Base-by-base conservation (phyloP, 2,797 vertebrate genomes). In the Triplophysa yarkandensis region DNA sequence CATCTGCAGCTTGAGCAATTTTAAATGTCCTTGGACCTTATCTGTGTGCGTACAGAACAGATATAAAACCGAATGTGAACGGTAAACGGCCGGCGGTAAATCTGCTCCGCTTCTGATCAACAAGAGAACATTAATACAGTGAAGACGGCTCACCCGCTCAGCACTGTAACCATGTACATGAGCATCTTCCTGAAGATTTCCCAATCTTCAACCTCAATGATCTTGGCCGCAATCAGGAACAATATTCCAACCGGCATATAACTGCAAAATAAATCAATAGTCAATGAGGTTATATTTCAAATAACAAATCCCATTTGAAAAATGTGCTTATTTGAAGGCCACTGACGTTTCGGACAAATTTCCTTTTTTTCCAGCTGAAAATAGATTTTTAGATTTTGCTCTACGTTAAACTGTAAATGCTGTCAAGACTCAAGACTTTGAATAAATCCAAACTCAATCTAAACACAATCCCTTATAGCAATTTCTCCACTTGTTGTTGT, bases 161-260 rank as follows among this genome's bases (percentile, higher is more conserved):
- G 88, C 85, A 99, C 96, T 0, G 98, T 99, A 86, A 94, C 95
- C 96, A 99, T 97, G 86, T 98, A 99, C 81, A 99, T 91, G 78
- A 96, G 97, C 91, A 99, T 90, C 91, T 98, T 97, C 85, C 86
- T 93, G 84, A 99, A 99, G 87, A 99, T 97, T 83, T 99, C 96
- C 97, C 96, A 99, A 91, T 98, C 93, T 77, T 98, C 95, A 80
- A 99, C 97, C 89, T 98, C 94, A 41, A 98, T 94, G 87, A 99
- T 98, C 87, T 99, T 99, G 48, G 95, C 96, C 43, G 98, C 97
- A 88, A 99, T 96, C 41, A 99, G 92, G 90, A 99, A 99, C 79
- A 98, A 84, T 67, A 99, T 98, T 27, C 98, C 98, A 0, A 98
- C 1, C 0, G 98, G 98, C 97, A 98, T 99, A 85, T 98, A 99